A percentile compares a stretch with the other conserved stretches of the same genome.
These are phyloP conservation scores for Perdix hodgsoniae DNA, from an alignment of 2,797 vertebrate species.

Conservation along the genomic window DNA sequence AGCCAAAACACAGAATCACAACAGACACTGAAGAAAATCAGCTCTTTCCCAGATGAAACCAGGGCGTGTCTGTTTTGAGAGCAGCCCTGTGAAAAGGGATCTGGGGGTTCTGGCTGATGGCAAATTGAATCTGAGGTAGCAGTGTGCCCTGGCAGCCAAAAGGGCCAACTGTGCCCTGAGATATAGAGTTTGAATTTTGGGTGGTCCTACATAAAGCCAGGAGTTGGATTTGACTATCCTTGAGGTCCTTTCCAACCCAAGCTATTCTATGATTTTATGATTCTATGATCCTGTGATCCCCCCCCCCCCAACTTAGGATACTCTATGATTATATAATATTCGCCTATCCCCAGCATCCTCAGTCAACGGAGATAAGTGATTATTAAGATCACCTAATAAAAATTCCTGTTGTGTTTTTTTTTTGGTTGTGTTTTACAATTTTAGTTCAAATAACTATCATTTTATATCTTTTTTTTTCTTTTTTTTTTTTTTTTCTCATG, in stretches of 20 bases:
- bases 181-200: background rate
- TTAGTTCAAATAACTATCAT: background rate
- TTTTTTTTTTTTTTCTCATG: background rate
- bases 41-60: too few species aligned
- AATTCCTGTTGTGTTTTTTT: accelerated
- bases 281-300: too few species aligned
- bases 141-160: background rate
- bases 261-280: too few species aligned
- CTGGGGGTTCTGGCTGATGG: background rate
- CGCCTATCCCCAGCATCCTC: background rate
- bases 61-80: background rate
- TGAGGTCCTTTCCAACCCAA: too few species aligned
- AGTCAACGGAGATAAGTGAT: background rate
- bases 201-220: background rate
- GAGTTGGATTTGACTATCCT: background rate
- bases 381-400: accelerated
- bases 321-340: background rate
- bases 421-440: background rate
- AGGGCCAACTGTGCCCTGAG: background rate
- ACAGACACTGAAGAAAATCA: too few species aligned
- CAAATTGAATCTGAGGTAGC: background rate
- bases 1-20: too few species aligned
- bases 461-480: background rate
- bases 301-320: background rate
- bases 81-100: background rate